Base-by-base conservation (phyloP, 2,113 vertebrate genomes). In the Clarias gariepinus region DNA sequence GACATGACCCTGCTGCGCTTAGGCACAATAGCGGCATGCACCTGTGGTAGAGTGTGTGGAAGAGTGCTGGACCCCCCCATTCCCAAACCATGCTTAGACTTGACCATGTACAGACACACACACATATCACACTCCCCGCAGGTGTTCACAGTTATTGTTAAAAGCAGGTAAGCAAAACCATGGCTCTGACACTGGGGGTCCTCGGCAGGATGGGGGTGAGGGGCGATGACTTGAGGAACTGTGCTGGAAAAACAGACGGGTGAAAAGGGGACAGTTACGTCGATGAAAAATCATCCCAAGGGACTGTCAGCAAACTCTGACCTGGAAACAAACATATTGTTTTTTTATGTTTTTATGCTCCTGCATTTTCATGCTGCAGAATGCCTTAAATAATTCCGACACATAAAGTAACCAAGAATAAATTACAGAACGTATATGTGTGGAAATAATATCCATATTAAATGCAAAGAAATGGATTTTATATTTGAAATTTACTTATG, bases 111-210 rank as follows among this genome's bases (percentile, higher is more conserved):
- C 82, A 55, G 30, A 80, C 77, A 85, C 82, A 83, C 55, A 74
- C 55, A 74, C 55, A 83, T 52, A 86, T 85, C 71, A 83, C 23
- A 64, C 78, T 85, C 63, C 53, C 82, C 83, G 86, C 89, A 90
- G 89, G 89, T 90, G 89, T 90, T 88, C 73, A 23, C 41, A 53
- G 15, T 64, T 60, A 87, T 90, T 90, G 87, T 90, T 87, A 28
- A 87, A 77, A 87, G 83, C 83, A 85, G 87, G 64, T 73, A 84
- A 83, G 82, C 89, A 90, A 88, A 90, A 83, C 87, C 82, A 79
- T 64, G 0, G 16, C 57, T 66, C 80, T 88, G 87, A 88, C 89
- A 84, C 84, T 55, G 71, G 71, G 63, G 87, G 87, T 88, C 28
- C 57, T 82, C 53, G 16, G 58, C 19, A 76, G 79, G 80, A 87